Conservation (phyloP, 2,797 vertebrate species). For the Chiropotes sagulatus region DNA sequence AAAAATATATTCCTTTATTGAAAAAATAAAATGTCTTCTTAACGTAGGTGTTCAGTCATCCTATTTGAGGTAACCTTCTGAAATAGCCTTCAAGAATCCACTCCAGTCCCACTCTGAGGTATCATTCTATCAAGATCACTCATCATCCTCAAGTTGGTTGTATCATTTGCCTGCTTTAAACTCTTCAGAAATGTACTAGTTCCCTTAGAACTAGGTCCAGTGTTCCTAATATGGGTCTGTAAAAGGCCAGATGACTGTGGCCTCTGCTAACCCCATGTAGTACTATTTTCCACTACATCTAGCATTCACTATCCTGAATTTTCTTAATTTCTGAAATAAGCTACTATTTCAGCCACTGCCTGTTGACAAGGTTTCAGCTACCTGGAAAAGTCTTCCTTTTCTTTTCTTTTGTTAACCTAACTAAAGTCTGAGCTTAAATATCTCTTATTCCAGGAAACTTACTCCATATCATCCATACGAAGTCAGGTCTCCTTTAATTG, state of each 20-base stretch:
- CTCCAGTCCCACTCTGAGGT: neutral
- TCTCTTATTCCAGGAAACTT: neutral
- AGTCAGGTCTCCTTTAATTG: neutral
- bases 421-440: neutral
- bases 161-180: neutral
- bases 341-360: neutral
- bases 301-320: neutral
- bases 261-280: neutral
- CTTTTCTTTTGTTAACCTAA: neutral
- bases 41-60: neutral
- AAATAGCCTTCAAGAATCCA: neutral
- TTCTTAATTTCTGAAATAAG: neutral
- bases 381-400: neutral
- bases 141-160: neutral
- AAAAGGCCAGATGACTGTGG: neutral
- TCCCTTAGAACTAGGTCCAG: neutral
- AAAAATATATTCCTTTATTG: neutral
- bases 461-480: neutral
- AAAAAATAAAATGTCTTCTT: neutral
- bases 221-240: neutral
- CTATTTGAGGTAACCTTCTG: neutral
- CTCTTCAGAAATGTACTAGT: neutral
- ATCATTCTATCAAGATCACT: neutral
- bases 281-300: neutral
- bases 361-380: neutral